Evolutionary conservation across 2,797 vertebrate genomes (phyloP).

Genomic region (Okamejei kenojei): DNA sequence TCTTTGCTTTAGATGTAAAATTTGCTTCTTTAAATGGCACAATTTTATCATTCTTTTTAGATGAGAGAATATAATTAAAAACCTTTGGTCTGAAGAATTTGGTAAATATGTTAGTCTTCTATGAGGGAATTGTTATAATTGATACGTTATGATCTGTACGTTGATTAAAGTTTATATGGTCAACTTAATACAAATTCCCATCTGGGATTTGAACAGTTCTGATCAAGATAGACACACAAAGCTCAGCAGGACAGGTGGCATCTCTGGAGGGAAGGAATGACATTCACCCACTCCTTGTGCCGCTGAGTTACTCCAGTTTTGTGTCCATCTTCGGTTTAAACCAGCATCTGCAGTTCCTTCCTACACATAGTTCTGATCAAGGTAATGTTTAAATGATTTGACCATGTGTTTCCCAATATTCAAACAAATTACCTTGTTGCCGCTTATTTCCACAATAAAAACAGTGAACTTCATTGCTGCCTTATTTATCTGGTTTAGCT

Average conservation of each 20-base stretch:
- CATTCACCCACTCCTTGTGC: no score
- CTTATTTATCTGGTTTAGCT: background rate
- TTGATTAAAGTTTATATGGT: background rate
- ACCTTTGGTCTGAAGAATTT: background rate
- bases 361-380: background rate
- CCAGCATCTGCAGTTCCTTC: no score
- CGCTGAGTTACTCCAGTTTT: no score
- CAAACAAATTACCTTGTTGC: background rate
- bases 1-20: background rate
- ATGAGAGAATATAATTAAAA: background rate
- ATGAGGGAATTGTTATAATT: background rate
- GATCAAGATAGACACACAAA: background rate
- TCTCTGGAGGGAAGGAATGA: no score
- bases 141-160: background rate
- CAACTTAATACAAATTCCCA: background rate
- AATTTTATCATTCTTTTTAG: conserved; percentile 6
- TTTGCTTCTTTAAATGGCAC: background rate
- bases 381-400: conserved; percentile 23
- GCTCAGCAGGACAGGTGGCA: no score
- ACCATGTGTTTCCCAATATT: background rate
- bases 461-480: background rate
- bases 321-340: no score
- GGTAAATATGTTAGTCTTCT: background rate
- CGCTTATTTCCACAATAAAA: background rate
- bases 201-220: background rate